These are phyloP conservation scores for Scaptomyza flava DNA, from an alignment of 2,888 invertebrate species.

Conservation along the genomic window DNA sequence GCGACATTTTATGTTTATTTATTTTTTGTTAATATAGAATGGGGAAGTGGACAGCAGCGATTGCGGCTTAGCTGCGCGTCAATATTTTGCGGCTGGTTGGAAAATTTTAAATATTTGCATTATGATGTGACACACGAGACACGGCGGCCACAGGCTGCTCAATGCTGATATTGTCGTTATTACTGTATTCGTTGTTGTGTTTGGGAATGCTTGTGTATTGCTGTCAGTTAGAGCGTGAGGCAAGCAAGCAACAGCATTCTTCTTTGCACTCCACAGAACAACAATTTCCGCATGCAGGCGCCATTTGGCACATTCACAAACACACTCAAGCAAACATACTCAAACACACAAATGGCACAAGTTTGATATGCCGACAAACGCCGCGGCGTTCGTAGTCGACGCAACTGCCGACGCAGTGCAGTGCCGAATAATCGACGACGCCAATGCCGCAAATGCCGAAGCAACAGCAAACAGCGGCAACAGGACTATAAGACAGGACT, in stretches of 20 bases:
- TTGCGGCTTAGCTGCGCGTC: conserved; percentile 70
- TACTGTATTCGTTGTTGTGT: neutral
- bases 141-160: conserved; percentile 24
- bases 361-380: conserved; percentile 41
- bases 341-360: conserved; percentile 13
- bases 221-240: conserved; percentile 16
- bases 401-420: conserved; percentile 44
- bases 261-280: conserved; percentile 52
- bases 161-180: neutral
- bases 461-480: conserved; percentile 28
- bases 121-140: conserved; percentile 66
- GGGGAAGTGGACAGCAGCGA: conserved; percentile 1
- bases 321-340: conserved; percentile 19
- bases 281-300: conserved; percentile 66
- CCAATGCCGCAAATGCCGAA: conserved; percentile 35
- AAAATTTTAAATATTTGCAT: conserved; percentile 72
- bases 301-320: conserved; percentile 17
- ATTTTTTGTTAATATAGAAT: neutral
- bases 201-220: conserved; percentile 6
- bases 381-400: conserved; percentile 11
- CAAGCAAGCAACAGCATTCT: conserved; percentile 20
- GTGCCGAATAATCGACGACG: conserved; percentile 27
- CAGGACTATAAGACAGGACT: conserved; percentile 66
- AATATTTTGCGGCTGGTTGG: conserved; percentile 60
- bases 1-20: conserved; percentile 14